Evolutionary conservation across 2,113 vertebrate genomes (phyloP).

Genomic region (Bubo scandiacus): DNA sequence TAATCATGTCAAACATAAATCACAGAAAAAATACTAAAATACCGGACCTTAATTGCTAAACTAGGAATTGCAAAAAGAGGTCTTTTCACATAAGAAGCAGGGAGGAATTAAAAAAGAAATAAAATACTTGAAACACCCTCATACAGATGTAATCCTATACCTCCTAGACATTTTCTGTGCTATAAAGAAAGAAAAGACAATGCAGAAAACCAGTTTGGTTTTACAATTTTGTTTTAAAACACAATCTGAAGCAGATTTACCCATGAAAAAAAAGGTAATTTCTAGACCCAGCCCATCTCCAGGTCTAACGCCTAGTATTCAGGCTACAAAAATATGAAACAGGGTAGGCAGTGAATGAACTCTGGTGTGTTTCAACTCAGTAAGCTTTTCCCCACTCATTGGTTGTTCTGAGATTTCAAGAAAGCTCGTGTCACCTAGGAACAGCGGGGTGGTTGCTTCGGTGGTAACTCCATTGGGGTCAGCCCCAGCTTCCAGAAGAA

Average conservation of each 20-base stretch:
- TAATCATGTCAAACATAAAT: background rate
- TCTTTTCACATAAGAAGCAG: background rate
- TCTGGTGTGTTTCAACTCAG: background rate
- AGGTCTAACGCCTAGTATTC: background rate
- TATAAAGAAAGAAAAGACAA: background rate
- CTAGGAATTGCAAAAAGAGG: background rate
- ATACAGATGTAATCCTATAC: background rate
- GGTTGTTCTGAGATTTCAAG: background rate
- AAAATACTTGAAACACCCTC: background rate
- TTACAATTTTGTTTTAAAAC: background rate
- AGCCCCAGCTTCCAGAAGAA: slow-evolving; percentile 81
- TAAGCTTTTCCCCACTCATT: background rate
- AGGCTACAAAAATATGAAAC: background rate
- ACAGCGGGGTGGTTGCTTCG: slow-evolving; percentile 85
- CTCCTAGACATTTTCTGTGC: background rate
- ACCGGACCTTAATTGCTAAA: background rate
- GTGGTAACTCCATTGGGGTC: slow-evolving; percentile 82
- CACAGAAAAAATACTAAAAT: rapidly evolving
- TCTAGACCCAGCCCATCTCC: background rate
- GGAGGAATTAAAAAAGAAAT: background rate
- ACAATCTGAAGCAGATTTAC: background rate
- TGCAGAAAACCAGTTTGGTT: background rate
- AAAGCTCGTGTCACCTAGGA: slow-evolving; percentile 79
- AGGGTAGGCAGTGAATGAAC: background rate
- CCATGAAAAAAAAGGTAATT: background rate